phyloP scores from a whole-genome alignment of 1,140 invertebrate genomes.

The Eumeta japonica region DNA sequence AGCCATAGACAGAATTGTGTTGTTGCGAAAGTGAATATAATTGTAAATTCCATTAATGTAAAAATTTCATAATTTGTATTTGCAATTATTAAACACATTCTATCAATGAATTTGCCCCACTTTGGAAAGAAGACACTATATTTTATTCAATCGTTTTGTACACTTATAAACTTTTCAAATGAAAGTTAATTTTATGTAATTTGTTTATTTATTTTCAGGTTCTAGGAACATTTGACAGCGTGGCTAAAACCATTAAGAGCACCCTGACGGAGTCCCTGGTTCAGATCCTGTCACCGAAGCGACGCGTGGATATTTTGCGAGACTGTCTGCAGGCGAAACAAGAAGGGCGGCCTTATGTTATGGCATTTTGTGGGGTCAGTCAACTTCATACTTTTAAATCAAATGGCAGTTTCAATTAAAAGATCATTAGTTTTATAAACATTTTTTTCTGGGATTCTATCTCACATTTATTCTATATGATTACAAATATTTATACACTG shows the following conservation, averaged over 20 bases:
- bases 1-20: background rate
- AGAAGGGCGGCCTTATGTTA: slow-evolving; percentile 84
- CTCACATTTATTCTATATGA: no score
- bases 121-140: no score
- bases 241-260: slow-evolving; percentile 78
- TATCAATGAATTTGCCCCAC: no score
- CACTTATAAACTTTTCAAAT: no score
- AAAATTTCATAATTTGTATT: no score
- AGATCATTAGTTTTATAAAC: no score
- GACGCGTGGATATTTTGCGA: slow-evolving; percentile 93
- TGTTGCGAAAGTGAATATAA: no score
- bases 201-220: slow-evolving; percentile 39
- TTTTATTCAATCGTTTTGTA: no score
- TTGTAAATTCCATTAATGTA: background rate
- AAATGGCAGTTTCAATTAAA: no score
- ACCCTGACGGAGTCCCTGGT: slow-evolving; percentile 83
- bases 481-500: no score
- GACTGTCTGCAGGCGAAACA: slow-evolving; percentile 91
- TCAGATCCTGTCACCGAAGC: slow-evolving; percentile 90
- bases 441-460: no score
- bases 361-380: slow-evolving; percentile 95
- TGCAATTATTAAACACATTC: no score
- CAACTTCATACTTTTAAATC: background rate
- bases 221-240: slow-evolving; percentile 89
- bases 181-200: slow-evolving; percentile 3